Conservation (phyloP, 2,888 invertebrate genomes). For the Seira musarum region DNA sequence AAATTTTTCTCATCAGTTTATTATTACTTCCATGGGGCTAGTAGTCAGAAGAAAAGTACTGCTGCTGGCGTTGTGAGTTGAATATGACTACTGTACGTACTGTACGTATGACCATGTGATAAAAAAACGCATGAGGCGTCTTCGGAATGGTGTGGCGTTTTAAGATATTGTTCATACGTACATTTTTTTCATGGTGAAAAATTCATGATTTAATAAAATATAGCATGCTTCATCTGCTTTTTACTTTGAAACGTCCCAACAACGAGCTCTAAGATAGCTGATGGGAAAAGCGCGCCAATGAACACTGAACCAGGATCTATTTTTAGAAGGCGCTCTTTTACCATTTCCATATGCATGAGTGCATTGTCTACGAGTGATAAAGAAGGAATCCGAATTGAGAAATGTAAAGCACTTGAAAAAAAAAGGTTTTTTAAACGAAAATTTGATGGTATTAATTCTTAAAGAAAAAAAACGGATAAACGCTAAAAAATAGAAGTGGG, state of each 20-base stretch:
- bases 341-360: background rate
- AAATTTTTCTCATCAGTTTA: background rate
- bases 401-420: background rate
- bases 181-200: too few relatives aligned
- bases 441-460: too few relatives aligned
- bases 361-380: conserved; percentile 1
- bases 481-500: too few relatives aligned
- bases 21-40: too few relatives aligned
- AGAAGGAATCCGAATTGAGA: background rate
- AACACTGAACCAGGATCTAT: background rate
- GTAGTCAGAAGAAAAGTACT: too few relatives aligned
- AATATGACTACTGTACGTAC: too few relatives aligned
- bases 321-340: background rate
- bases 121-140: too few relatives aligned
- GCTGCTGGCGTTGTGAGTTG: too few relatives aligned
- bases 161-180: too few relatives aligned
- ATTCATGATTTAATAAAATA: background rate
- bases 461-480: too few relatives aligned
- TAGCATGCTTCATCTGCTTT: background rate
- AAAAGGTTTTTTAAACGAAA: background rate
- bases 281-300: background rate
- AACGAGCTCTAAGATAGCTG: background rate
- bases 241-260: background rate
- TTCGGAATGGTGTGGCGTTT: too few relatives aligned
- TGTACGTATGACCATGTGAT: too few relatives aligned